These are phyloP conservation scores for Salmo trutta DNA, from an alignment of 2,797 vertebrate genomes.

Conservation along the genomic window DNA sequence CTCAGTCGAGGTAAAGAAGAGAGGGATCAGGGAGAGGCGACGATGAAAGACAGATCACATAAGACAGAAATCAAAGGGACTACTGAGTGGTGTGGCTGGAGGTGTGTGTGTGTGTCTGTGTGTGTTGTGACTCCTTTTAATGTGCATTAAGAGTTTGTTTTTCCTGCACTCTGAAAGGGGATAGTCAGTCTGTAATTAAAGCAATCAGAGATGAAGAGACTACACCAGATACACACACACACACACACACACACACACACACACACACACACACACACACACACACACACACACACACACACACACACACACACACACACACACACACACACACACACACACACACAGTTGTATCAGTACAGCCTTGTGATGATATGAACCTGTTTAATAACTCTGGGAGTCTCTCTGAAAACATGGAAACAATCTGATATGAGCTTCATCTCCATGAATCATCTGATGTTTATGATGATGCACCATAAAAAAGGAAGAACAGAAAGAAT, in stretches of 20 bases:
- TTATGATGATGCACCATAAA: neutral
- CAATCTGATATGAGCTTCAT: neutral
- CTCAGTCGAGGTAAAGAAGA: conserved; percentile 52
- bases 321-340: no score
- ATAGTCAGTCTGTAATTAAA: conserved; percentile 80
- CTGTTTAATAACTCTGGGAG: neutral
- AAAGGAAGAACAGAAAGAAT: no score
- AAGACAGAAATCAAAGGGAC: conserved; percentile 43
- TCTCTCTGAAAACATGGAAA: neutral
- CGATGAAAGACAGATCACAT: conserved; percentile 64
- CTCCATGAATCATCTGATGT: neutral
- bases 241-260: no score
- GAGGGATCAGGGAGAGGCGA: conserved; percentile 56
- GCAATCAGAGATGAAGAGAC: conserved; percentile 74
- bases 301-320: no score
- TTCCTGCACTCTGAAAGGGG: conserved; percentile 64
- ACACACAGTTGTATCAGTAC: conserved; percentile 3
- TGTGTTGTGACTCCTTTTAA: conserved; percentile 61
- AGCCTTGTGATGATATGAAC: neutral
- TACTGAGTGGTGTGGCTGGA: no score
- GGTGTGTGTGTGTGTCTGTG: conserved; percentile 5
- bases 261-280: no score
- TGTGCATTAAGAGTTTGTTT: conserved; percentile 71
- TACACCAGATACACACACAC: neutral
- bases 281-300: no score